phyloP scores from a whole-genome alignment of 2,888 invertebrate species.

The Tryphoninae sp. region DNA sequence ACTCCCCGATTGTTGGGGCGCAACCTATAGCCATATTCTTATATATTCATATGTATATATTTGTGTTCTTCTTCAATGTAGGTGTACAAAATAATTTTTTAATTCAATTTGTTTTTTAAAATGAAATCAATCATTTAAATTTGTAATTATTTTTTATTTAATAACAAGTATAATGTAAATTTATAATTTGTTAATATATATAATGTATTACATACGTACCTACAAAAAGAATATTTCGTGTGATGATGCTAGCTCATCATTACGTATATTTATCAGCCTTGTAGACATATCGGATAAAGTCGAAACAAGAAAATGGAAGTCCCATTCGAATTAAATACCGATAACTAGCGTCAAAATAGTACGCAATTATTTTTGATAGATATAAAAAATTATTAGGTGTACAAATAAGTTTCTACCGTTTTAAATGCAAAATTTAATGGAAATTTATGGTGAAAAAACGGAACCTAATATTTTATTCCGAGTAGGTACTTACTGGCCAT shows the following conservation, averaged over 20 bases:
- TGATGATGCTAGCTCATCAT: conserved; percentile 64
- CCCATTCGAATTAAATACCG: neutral
- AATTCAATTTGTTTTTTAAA: too few species aligned
- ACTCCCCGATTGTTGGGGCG: conserved; percentile 45
- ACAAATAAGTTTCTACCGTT: too few species aligned
- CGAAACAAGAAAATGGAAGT: neutral
- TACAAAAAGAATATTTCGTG: conserved; percentile 36
- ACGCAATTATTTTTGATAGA: neutral
- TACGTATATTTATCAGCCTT: conserved; percentile 43
- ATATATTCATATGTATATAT: conserved; percentile 5
- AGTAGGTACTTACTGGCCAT: too few species aligned
- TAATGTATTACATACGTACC: neutral
- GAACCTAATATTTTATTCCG: too few species aligned
- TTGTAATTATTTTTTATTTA: too few species aligned
- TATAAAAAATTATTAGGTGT: too few species aligned
- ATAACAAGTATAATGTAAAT: too few species aligned
- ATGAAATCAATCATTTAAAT: too few species aligned
- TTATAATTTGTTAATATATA: too few species aligned
- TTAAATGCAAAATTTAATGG: too few species aligned
- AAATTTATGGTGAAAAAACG: too few species aligned
- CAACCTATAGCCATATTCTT: conserved; percentile 30
- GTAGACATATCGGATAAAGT: conserved; percentile 2
- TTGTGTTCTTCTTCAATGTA: neutral
- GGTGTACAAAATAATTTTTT: too few species aligned
- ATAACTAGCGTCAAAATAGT: neutral